These are phyloP conservation scores for Lucilia cuprina DNA, from an alignment of 1,140 invertebrate species.

Conservation along the genomic window DNA sequence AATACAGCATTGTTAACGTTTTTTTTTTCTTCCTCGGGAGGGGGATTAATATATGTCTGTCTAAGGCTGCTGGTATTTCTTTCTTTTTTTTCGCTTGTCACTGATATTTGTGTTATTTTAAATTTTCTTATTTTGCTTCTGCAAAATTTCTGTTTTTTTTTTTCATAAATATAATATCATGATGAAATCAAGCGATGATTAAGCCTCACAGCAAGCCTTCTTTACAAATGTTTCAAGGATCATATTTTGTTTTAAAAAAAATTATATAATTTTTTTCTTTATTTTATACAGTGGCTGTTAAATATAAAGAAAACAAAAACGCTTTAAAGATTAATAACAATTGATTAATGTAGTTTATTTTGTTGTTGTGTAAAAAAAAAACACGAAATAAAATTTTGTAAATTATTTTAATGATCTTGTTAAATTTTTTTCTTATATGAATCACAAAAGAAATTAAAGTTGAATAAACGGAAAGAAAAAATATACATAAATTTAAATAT, in stretches of 20 bases:
- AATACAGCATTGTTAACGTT: not conserved
- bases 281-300: not conserved
- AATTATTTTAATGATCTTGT: not conserved
- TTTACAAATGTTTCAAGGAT: not conserved
- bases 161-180: not conserved
- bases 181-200: slow-evolving; percentile 28
- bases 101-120: slow-evolving; percentile 16
- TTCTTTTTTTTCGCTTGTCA: not conserved
- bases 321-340: slow-evolving; percentile 28
- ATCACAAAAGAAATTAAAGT: too few species aligned
- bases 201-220: slow-evolving; percentile 28
- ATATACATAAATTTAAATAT: too few species aligned
- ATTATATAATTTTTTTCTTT: not conserved
- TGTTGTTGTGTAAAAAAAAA: not conserved
- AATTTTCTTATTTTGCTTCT: not conserved
- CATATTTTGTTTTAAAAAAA: not conserved
- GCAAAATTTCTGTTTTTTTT: not conserved
- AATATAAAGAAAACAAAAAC: slow-evolving; percentile 18
- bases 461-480: too few species aligned
- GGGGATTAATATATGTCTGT: slow-evolving; percentile 1
- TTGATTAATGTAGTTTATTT: slow-evolving; percentile 11
- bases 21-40: too few species aligned
- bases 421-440: not conserved
- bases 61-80: slow-evolving; percentile 27
- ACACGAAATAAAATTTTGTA: not conserved